Percentiles rank a stretch among this genome's conserved stretches.
Evolutionary conservation across 2,797 vertebrate species (phyloP).

Genomic region (Sylvia borin): DNA sequence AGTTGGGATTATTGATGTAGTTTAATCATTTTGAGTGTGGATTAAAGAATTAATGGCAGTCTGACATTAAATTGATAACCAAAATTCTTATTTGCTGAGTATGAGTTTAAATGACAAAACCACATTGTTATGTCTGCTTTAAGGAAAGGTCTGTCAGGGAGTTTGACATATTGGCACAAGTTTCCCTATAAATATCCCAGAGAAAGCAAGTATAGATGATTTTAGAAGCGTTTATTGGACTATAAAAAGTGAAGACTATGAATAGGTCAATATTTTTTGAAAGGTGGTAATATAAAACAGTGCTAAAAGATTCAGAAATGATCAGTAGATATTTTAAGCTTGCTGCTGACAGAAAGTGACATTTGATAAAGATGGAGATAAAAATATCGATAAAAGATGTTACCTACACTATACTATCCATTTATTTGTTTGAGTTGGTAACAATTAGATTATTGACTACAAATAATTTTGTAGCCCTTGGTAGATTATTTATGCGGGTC

Average conservation of each 20-base stretch:
- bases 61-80: not conserved
- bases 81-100: not conserved
- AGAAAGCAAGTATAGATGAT: not conserved
- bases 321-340: not conserved
- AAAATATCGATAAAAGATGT: not conserved
- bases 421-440: not conserved
- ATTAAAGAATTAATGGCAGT: not conserved
- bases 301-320: not conserved
- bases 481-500: not conserved
- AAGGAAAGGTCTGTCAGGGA: not conserved
- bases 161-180: not conserved
- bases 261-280: not conserved
- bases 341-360: not conserved
- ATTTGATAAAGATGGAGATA: not conserved
- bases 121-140: not conserved
- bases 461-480: not conserved
- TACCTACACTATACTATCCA: not conserved
- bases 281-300: not conserved
- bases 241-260: not conserved
- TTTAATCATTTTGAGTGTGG: not conserved
- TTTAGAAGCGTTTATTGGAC: constrained; percentile 8
- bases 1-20: not conserved
- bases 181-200: not conserved
- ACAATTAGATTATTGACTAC: not conserved
- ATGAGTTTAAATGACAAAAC: not conserved